These are phyloP conservation scores for Monarcha castaneiventris DNA, from an alignment of 2,113 vertebrate species.

Conservation along the genomic window DNA sequence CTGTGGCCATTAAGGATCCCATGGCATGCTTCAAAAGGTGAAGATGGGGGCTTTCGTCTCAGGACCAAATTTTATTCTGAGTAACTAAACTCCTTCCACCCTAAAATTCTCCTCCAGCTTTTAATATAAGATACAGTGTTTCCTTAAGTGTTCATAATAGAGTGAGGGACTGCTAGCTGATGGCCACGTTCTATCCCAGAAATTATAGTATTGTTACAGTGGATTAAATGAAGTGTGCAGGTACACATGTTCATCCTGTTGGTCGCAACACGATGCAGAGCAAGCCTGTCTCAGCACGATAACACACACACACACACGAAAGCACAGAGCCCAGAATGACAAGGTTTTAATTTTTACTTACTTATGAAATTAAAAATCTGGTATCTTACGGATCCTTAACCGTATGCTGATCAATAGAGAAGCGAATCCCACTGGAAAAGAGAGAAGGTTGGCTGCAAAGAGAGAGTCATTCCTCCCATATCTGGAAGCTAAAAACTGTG, in stretches of 20 bases:
- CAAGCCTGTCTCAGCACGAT: background rate
- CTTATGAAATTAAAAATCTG: background rate
- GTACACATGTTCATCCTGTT: background rate
- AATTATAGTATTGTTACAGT: background rate
- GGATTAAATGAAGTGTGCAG: background rate
- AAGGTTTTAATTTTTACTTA: background rate
- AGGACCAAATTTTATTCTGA: background rate
- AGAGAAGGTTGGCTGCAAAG: background rate
- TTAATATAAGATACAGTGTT: background rate
- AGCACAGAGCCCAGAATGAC: background rate
- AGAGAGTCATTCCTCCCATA: background rate
- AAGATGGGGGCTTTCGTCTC: background rate
- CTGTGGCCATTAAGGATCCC: conserved; percentile 70
- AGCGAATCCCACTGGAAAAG: background rate
- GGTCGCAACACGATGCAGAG: background rate
- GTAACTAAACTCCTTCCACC: background rate
- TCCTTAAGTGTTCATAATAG: background rate
- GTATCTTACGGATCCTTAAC: background rate
- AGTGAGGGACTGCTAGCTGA: background rate
- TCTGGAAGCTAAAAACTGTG: conserved; percentile 21
- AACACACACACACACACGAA: background rate
- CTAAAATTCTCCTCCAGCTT: conserved; percentile 2
- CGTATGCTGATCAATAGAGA: background rate
- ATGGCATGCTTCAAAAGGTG: conserved; percentile 30
- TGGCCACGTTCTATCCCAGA: background rate